phyloP scores from a whole-genome alignment of 1,140 invertebrate species.

The Drosophila lini region DNA sequence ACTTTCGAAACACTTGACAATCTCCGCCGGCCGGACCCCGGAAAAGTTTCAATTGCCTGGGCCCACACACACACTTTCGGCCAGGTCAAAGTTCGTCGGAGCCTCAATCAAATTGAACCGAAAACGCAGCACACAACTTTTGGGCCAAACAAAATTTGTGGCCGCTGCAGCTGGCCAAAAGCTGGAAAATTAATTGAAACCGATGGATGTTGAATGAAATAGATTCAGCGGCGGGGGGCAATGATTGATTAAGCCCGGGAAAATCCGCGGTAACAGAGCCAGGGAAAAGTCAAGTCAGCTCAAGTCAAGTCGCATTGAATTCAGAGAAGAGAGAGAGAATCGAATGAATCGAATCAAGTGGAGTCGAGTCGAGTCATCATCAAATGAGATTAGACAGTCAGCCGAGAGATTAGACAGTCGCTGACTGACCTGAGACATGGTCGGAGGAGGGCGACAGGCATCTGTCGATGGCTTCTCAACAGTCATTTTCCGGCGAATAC shows the following conservation, averaged over 20 bases:
- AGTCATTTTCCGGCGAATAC: conserved; percentile 35
- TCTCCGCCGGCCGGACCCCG: not conserved
- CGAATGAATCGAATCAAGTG: conserved; percentile 31
- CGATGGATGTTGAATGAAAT: conserved; percentile 55
- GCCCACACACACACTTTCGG: conserved; percentile 28
- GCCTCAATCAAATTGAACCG: conserved; percentile 47
- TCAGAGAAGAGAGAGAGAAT: not conserved
- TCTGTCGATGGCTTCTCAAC: conserved; percentile 45
- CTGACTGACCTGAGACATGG: conserved; percentile 39
- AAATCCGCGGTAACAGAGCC: not conserved
- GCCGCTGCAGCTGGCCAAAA: conserved; percentile 63
- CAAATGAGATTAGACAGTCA: conserved; percentile 65
- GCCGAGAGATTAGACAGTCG: conserved; percentile 47
- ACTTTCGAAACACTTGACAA: conserved; percentile 50
- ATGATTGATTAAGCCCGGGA: conserved; percentile 58
- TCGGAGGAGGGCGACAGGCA: conserved; percentile 7
- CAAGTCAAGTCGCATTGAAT: conserved; percentile 23
- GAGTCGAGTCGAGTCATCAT: conserved; percentile 66
- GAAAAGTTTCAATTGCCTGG: conserved; percentile 47
- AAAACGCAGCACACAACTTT: conserved; percentile 25
- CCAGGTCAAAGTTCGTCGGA: conserved; percentile 35
- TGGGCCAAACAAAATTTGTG: conserved; percentile 62
- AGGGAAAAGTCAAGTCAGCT: not conserved
- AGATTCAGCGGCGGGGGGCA: conserved; percentile 25
- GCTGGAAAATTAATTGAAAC: conserved; percentile 74